A percentile compares a stretch with the other conserved stretches of the same genome.
phyloP scores from a whole-genome alignment of 23 tunicate genomes.

The Botrylloides violaceus region DNA sequence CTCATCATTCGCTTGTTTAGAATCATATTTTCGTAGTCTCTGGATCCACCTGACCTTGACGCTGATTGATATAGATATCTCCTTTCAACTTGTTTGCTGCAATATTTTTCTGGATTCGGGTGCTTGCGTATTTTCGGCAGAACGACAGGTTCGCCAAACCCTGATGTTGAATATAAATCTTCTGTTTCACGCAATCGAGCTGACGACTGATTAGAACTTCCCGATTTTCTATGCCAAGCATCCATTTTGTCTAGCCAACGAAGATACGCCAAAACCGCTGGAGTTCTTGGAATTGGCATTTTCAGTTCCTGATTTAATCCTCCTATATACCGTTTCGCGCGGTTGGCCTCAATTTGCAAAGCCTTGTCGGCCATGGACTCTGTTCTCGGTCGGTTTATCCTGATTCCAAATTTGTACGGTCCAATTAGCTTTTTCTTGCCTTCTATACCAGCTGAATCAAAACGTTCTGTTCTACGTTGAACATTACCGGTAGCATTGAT shows the following conservation, averaged over 20 bases:
- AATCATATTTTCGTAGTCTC: constrained; percentile 8
- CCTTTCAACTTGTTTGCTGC: constrained; percentile 47
- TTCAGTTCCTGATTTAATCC: constrained; percentile 40
- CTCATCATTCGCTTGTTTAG: constrained; percentile 1
- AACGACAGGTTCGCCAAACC: constrained; percentile 66
- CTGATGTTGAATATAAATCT: constrained; percentile 60
- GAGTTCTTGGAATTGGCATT: constrained; percentile 63
- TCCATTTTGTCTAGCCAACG: constrained; percentile 93
- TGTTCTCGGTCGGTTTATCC: constrained; percentile 10
- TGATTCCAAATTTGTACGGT: constrained; percentile 17
- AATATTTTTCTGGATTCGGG: constrained; percentile 67
- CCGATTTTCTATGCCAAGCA: constrained; percentile 46
- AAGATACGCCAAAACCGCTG: constrained; percentile 73
- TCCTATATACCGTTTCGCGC: constrained; percentile 46
- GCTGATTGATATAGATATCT: background rate
- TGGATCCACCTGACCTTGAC: background rate
- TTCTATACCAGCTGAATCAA: background rate
- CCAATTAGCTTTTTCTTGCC: background rate
- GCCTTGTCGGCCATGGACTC: constrained; percentile 16
- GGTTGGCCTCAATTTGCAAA: constrained; percentile 40
- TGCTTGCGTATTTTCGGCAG: constrained; percentile 74
- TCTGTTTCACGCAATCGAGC: constrained; percentile 31
- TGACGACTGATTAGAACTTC: constrained; percentile 29
- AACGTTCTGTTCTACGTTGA: too few species aligned
- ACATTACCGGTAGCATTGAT: background rate